Percentiles rank a stretch among this genome's conserved stretches.
These are phyloP conservation scores for Aphodius granarius DNA, from an alignment of 2,888 invertebrate species.

Conservation along the genomic window DNA sequence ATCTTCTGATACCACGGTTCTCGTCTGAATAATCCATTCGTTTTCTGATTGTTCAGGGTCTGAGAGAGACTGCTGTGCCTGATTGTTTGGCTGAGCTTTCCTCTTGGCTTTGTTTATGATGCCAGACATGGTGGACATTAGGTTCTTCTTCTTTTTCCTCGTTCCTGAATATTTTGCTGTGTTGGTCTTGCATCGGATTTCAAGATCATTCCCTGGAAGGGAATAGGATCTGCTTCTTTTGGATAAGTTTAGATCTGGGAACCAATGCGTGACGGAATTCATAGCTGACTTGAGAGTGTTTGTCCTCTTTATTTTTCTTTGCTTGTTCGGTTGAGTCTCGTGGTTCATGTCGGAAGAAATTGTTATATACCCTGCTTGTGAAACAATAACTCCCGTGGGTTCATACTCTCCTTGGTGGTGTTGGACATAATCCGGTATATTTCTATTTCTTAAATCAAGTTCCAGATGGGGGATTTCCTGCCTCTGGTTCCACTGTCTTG, in stretches of 20 bases:
- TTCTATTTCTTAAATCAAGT: slow-evolving; percentile 56
- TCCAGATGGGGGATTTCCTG: slow-evolving; percentile 54
- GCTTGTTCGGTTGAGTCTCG: slow-evolving; percentile 57
- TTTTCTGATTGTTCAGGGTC: slow-evolving; percentile 78
- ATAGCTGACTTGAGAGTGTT: slow-evolving; percentile 76
- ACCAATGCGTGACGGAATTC: slow-evolving; percentile 77
- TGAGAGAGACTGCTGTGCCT: slow-evolving; percentile 65
- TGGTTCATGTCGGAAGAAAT: slow-evolving; percentile 70
- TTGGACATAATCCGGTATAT: slow-evolving; percentile 55
- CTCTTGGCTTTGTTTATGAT: slow-evolving; percentile 83
- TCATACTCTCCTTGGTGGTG: slow-evolving; percentile 52
- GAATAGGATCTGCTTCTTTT: slow-evolving; percentile 82
- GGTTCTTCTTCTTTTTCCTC: slow-evolving; percentile 75
- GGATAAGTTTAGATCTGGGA: slow-evolving; percentile 78
- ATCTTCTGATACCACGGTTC: slow-evolving; percentile 74
- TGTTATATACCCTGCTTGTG: slow-evolving; percentile 77
- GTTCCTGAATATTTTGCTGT: slow-evolving; percentile 34
- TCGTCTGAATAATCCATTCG: slow-evolving; percentile 67
- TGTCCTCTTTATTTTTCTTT: slow-evolving; percentile 70
- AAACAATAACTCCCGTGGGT: slow-evolving; percentile 67
- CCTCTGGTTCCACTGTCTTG: slow-evolving; percentile 47
- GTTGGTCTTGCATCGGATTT: slow-evolving; percentile 50
- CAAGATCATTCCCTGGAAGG: slow-evolving; percentile 66
- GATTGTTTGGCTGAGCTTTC: slow-evolving; percentile 61
- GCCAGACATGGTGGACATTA: slow-evolving; percentile 83